phyloP scores from a whole-genome alignment of 2,113 vertebrate species.

The Strigops habroptila region DNA sequence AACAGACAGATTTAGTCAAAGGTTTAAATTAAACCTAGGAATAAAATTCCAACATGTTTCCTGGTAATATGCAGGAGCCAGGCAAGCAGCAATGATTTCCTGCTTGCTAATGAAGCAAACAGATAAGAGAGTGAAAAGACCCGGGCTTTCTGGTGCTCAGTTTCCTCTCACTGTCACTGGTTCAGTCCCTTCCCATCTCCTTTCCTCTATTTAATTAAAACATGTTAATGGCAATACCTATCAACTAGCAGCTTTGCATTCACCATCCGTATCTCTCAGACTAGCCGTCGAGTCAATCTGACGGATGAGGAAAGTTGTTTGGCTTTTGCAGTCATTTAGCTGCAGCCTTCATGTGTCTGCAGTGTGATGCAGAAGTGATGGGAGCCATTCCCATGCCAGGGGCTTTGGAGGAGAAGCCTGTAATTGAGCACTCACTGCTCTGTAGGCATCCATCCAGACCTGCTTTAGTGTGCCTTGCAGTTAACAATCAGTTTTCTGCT shows the following conservation, averaged over 20 bases:
- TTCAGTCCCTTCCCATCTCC: not conserved
- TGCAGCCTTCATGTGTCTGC: not conserved
- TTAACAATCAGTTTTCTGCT: not conserved
- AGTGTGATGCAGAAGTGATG: not conserved
- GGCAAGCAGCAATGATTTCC: not conserved
- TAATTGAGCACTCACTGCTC: not conserved
- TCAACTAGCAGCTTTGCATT: not conserved
- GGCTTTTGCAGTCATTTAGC: not conserved
- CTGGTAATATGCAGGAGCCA: rapidly evolving
- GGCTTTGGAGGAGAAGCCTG: not conserved
- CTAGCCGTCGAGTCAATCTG: not conserved
- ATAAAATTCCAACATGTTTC: not conserved
- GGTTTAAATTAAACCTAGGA: not conserved
- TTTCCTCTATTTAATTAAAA: conserved; percentile 4
- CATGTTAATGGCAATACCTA: not conserved
- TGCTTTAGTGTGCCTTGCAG: not conserved
- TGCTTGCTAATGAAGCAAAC: not conserved
- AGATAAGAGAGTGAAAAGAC: not conserved
- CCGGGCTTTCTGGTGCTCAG: not conserved
- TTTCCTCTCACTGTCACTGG: not conserved
- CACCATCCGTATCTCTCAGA: rapidly evolving
- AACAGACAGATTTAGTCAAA: not conserved
- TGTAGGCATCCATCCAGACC: not conserved
- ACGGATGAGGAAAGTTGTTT: not conserved
- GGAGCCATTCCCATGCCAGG: not conserved